Conservation (phyloP, 1,140 invertebrate species). For the Brachionus angularis region DNA sequence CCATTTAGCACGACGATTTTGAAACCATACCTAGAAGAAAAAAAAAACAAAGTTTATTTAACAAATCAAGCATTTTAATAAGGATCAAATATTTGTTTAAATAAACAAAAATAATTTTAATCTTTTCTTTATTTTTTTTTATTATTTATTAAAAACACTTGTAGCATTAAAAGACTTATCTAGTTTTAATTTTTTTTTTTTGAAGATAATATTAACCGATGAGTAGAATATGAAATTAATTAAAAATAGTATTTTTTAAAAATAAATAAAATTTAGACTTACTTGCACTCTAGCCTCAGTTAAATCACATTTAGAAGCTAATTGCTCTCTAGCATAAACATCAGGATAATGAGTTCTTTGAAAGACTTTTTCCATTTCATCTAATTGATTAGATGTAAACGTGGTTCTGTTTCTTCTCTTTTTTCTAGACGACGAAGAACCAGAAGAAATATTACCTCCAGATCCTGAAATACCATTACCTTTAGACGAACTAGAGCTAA, state of each 20-base stretch:
- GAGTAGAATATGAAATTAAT: too few relatives aligned
- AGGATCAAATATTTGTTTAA: too few relatives aligned
- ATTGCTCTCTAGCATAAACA: conserved; percentile 87
- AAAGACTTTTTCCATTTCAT: conserved; percentile 87
- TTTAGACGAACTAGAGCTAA: conserved; percentile 3
- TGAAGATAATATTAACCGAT: too few relatives aligned
- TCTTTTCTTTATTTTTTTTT: too few relatives aligned
- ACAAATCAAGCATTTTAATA: not conserved
- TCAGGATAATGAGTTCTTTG: conserved; percentile 91
- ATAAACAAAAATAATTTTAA: too few relatives aligned
- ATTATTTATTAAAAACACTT: too few relatives aligned
- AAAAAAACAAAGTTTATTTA: conserved; percentile 6
- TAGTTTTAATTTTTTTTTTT: too few relatives aligned
- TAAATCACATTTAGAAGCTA: conserved; percentile 64
- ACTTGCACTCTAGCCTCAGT: conserved; percentile 58
- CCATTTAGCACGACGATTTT: conserved; percentile 96
- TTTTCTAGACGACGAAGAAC: conserved; percentile 9
- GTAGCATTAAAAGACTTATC: too few relatives aligned
- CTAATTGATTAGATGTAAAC: conserved; percentile 88
- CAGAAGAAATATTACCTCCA: not conserved
- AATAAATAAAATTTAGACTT: conserved; percentile 30
- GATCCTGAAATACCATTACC: conserved; percentile 1
- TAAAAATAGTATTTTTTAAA: not conserved
- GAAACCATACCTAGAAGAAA: conserved; percentile 87
- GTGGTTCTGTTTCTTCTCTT: conserved; percentile 67